Conservation (phyloP, 2,888 invertebrate genomes). For the Drosophila mimetica region DNA sequence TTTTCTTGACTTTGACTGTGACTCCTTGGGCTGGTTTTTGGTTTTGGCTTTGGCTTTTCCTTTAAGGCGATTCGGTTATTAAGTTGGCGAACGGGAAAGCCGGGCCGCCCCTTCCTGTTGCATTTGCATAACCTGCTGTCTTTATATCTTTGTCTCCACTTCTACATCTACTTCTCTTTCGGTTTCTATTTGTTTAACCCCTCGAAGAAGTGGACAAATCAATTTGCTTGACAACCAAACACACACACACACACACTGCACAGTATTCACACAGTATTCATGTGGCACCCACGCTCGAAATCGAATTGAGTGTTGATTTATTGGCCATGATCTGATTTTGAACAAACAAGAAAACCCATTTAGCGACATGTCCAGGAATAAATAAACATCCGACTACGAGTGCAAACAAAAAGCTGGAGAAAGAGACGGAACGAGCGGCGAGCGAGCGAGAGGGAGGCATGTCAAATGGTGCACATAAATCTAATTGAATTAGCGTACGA, state of each 20-base stretch:
- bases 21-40: conserved; percentile 21
- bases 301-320: conserved; percentile 73
- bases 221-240: conserved; percentile 41
- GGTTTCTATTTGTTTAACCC: conserved; percentile 21
- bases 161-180: background rate
- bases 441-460: conserved; percentile 26
- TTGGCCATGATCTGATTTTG: conserved; percentile 75
- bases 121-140: conserved; percentile 22
- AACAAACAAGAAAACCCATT: conserved; percentile 72
- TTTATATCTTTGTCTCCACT: background rate
- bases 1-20: conserved; percentile 40
- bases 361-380: conserved; percentile 70
- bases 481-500: conserved; percentile 71
- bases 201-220: conserved; percentile 42
- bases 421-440: background rate
- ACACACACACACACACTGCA: conserved; percentile 10
- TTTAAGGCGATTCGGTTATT: conserved; percentile 48
- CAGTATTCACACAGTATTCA: too few relatives aligned
- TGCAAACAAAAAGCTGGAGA: background rate
- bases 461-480: conserved; percentile 72
- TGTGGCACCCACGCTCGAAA: conserved; percentile 34
- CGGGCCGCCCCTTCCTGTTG: conserved; percentile 20
- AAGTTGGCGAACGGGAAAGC: conserved; percentile 25
- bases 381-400: conserved; percentile 47
- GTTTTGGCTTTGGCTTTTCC: conserved; percentile 12